Evolutionary conservation across 2,797 vertebrate genomes (phyloP).

Genomic region (Amniataba percoides): DNA sequence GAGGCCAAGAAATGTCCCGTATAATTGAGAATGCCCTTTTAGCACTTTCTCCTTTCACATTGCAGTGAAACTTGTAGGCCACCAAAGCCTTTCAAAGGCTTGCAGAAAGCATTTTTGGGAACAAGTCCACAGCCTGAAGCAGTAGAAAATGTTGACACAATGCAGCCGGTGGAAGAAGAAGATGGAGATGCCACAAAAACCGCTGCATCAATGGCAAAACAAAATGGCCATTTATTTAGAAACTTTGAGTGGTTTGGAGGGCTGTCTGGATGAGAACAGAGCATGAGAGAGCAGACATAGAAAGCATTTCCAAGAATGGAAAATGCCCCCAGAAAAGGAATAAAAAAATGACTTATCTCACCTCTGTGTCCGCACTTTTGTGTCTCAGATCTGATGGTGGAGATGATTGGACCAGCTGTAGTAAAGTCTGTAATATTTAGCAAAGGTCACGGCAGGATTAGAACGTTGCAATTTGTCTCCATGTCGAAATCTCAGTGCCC

Average conservation of each 20-base stretch:
- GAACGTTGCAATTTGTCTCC: neutral
- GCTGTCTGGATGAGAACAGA: neutral
- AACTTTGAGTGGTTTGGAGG: constrained; percentile 18
- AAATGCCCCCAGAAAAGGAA: constrained; percentile 15
- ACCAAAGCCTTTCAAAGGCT: neutral
- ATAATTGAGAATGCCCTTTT: constrained; percentile 22
- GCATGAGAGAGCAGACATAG: neutral
- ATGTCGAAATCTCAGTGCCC: neutral
- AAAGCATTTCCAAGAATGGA: neutral
- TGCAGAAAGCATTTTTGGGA: constrained; percentile 18
- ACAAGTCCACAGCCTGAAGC: constrained; percentile 34
- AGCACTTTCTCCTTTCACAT: neutral
- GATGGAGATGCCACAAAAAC: constrained; percentile 16
- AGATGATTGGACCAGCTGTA: constrained; percentile 5
- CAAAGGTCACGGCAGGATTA: constrained; percentile 29
- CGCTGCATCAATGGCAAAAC: constrained; percentile 29
- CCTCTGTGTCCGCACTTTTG: constrained; percentile 6
- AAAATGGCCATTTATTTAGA: constrained; percentile 33
- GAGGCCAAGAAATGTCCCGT: neutral
- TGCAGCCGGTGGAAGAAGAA: constrained; percentile 9
- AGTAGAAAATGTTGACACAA: constrained; percentile 36
- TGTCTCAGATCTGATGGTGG: constrained; percentile 8
- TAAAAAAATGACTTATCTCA: constrained; percentile 12
- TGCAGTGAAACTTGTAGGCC: neutral
- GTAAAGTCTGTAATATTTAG: constrained; percentile 20